Base-by-base conservation (phyloP, 1,140 invertebrate genomes). In the Babylonia areolata region DNA sequence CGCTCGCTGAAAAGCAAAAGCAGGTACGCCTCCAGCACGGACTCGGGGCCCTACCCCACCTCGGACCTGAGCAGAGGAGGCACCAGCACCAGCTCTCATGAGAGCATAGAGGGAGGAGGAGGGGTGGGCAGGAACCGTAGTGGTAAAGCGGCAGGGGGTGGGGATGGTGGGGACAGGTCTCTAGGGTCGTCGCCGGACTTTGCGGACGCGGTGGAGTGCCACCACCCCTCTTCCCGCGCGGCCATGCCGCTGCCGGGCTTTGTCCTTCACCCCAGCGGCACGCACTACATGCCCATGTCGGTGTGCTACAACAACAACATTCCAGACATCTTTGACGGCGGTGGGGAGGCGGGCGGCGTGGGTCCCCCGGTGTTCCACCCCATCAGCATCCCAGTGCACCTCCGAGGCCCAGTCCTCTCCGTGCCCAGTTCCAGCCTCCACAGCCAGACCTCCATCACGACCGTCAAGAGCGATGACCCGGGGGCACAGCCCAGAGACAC, bases 221-320 rank as follows among this genome's bases (percentile, higher is more conserved):
- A 17, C 46, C 46, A 51, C 46, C 46, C 46, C 9, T 81, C 75
- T 51, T 40, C 78, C 37, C 54, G 78, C 39, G 37, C 83, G 42
- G 85, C 90, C 89, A 95, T 91, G 15, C 91, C 87, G 5, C 95
- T 97, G 5, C 97, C 97, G 1, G 97, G 97, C 37, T 98, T 98
- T 92, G 97, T 97, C 0, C 94, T 98, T 1, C 97, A 98, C 93
- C 96, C 97, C 37, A 95, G 96, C 94, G 97, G 98, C 31, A 96
- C 97, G n/a, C 98, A 97, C 92, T 99, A 99, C 93, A 96, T 99
- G 80, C 98, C 98, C 6, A 93, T 98, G 71, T 97, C 97, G n/a
- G 95, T 99, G 28, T 97, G 98, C 88, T 96, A 97, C 80, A 95
- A 96, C 31, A 94, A 96, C 28, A 93, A 98, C 31, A 51, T 51